Evolutionary conservation across 2,797 vertebrate genomes (phyloP), one percentile per base, ranked within the genome.

Genomic region (Avahi laniger): DNA sequence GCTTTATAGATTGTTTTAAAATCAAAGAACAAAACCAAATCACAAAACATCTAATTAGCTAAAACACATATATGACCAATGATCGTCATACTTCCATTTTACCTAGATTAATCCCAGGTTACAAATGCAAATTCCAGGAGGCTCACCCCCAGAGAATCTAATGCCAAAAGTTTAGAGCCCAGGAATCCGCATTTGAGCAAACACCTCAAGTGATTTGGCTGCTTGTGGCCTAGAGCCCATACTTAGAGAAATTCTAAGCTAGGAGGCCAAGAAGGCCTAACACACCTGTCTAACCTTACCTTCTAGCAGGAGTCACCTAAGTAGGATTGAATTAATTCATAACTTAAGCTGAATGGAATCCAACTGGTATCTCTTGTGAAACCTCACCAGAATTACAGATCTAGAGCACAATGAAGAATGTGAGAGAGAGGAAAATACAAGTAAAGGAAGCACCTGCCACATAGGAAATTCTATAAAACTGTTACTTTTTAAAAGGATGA

Each of bases 11-110:
- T n/a, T 78, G 85, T 89, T 87, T 93, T 87, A 63, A 75, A 84
- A 91, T 35, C 9, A 86, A 50, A 89, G 73, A 76, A 84, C 54
- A 86, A 88, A 96, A 50, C 57, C 5, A 73, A 91, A 80, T 61
- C 38, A 95, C 52, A 50, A 89, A 89, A 63, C 18, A 80, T 5
- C 50, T 59, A 84, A 72, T 59, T 61, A 89, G 59, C 22, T 84
- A 54, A 24, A 79, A 46, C 50, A 94, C 17, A 70, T 9, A 4
- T 72, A 79, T 38, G 14, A 67, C 24, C 65, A 79, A 35, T 30
- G 33, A 90, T 86, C 35, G 8, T 59, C 18, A 17, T n/a, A 54
- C 35, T 94, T 69, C 15, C 30, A 81, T 61, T 84, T 95, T 90
- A 65, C 88, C 59, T 30, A 75, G 38, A 76, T 93, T 85, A 96